These are phyloP conservation scores for Macaca mulatta DNA, from an alignment of 2,113 vertebrate species.

Conservation along the genomic window DNA sequence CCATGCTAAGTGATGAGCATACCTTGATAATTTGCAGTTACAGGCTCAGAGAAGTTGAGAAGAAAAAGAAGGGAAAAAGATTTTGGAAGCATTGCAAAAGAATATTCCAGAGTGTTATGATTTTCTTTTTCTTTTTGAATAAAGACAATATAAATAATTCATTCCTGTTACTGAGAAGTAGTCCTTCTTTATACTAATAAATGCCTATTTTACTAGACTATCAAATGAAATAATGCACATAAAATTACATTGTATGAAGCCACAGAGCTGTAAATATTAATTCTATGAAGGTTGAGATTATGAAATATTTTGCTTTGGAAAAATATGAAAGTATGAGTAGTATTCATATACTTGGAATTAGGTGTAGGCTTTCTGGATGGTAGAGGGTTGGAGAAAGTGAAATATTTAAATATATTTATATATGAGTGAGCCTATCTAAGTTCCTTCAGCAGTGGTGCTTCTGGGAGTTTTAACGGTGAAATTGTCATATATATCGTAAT, in stretches of 20 bases:
- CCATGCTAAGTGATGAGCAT: background rate
- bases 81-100: background rate
- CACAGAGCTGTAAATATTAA: background rate
- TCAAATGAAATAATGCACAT: background rate
- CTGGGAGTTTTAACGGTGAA: slow-evolving; percentile 46
- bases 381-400: background rate
- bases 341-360: slow-evolving; percentile 40
- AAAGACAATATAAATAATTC: background rate
- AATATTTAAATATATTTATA: slow-evolving; percentile 40
- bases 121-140: slow-evolving; percentile 18
- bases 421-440: background rate
- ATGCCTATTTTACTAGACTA: background rate
- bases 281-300: background rate
- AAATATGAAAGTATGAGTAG: slow-evolving; percentile 43
- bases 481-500: slow-evolving; percentile 12
- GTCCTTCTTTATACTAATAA: slow-evolving; percentile 33
- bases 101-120: background rate
- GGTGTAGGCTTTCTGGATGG: slow-evolving; percentile 8
- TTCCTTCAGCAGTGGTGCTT: background rate
- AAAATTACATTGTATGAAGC: background rate
- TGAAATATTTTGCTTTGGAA: slow-evolving; percentile 22
- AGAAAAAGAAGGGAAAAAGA: background rate
- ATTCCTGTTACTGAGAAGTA: background rate
- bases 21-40: background rate
- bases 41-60: background rate